Evolutionary conservation across 2,797 vertebrate genomes (phyloP).

Genomic region (Percopsis omiscomaycus): DNA sequence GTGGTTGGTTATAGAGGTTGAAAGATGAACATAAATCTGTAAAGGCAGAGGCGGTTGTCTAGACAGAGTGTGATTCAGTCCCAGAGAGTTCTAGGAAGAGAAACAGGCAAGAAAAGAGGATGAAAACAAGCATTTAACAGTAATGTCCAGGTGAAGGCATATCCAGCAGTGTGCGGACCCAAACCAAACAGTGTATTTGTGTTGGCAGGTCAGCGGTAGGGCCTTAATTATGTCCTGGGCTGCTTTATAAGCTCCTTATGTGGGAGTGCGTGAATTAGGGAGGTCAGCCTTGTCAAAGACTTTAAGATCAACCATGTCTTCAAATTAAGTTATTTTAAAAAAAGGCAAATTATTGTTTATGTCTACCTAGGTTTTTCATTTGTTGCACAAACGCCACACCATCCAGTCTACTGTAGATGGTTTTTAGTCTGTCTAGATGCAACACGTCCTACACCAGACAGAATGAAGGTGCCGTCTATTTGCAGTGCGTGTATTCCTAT

Average conservation of each 20-base stretch:
- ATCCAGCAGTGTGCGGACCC: slow-evolving; percentile 15
- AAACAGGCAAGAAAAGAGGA: too few species aligned
- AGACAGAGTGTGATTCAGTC: neutral
- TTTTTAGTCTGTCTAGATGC: too few species aligned
- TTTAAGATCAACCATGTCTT: neutral
- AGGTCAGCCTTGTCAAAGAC: neutral
- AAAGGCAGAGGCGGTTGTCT: neutral
- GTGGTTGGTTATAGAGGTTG: neutral
- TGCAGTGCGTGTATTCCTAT: too few species aligned
- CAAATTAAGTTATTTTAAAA: neutral
- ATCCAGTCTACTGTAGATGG: neutral
- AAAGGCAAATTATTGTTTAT: neutral
- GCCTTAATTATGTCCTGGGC: slow-evolving; percentile 5
- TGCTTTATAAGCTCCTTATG: slow-evolving; percentile 12
- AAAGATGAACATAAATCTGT: neutral
- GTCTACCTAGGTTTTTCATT: neutral
- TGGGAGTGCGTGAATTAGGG: neutral
- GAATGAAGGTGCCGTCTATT: too few species aligned
- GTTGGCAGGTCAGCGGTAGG: slow-evolving; percentile 6
- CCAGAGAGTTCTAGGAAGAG: too few species aligned
- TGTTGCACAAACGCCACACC: neutral
- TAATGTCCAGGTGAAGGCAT: slow-evolving; percentile 2
- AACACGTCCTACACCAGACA: too few species aligned
- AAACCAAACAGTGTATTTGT: slow-evolving; percentile 8
- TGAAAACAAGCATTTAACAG: neutral